phyloP scores from a whole-genome alignment of 2,888 invertebrate species.

The Ferdinandea cuprea region DNA sequence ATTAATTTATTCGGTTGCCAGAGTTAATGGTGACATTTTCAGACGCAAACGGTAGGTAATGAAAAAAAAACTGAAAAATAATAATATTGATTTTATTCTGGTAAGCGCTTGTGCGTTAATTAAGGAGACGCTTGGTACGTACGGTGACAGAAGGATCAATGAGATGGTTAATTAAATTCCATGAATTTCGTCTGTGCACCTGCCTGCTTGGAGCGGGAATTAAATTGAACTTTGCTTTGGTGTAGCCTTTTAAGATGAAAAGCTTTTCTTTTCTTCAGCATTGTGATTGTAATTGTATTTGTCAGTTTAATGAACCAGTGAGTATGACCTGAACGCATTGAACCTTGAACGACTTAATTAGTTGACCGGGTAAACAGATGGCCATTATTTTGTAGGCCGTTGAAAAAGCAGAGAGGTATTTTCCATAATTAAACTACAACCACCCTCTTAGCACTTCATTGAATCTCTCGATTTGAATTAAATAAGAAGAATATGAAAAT shows the following conservation, averaged over 20 bases:
- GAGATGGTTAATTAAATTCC: background rate
- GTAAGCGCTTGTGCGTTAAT: background rate
- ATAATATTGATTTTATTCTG: background rate
- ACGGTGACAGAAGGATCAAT: background rate
- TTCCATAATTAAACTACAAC: no score
- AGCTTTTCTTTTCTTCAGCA: background rate
- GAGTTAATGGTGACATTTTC: background rate
- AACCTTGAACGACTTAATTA: background rate
- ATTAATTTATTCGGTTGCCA: conserved; percentile 19
- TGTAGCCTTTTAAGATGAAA: background rate
- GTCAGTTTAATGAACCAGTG: background rate
- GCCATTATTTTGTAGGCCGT: no score
- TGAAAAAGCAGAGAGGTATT: no score
- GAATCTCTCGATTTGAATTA: no score
- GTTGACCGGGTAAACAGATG: no score
- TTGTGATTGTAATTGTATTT: background rate
- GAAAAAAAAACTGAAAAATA: background rate
- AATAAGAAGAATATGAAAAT: no score
- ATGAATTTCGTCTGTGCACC: background rate
- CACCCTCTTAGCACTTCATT: no score
- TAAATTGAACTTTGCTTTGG: background rate
- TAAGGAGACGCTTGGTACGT: background rate
- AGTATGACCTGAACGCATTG: background rate
- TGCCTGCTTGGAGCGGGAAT: background rate
- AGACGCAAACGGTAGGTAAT: background rate